These are phyloP conservation scores for Manduca sexta DNA, from an alignment of 1,140 invertebrate species.

Conservation along the genomic window DNA sequence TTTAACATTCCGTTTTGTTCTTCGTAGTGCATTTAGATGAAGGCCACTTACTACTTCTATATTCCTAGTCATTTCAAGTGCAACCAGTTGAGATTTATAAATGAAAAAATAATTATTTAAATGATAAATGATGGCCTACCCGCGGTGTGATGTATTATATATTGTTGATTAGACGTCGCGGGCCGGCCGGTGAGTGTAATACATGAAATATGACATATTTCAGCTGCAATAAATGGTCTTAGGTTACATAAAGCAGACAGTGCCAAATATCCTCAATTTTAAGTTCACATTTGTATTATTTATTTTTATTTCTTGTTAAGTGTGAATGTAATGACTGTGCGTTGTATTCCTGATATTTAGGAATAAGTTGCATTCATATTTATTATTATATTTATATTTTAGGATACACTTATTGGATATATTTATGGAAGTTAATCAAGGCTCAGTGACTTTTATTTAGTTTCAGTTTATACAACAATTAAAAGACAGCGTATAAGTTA, in stretches of 20 bases:
- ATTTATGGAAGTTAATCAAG: slow-evolving; percentile 58
- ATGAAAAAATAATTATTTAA: slow-evolving; percentile 53
- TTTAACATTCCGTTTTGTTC: slow-evolving; percentile 69
- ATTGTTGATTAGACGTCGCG: slow-evolving; percentile 38
- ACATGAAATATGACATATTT: slow-evolving; percentile 24
- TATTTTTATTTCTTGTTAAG: slow-evolving; percentile 51
- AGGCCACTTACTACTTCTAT: slow-evolving; percentile 64
- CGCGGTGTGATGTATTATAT: slow-evolving; percentile 57
- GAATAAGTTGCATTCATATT: slow-evolving; percentile 73
- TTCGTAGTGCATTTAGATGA: slow-evolving; percentile 52
- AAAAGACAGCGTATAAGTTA: slow-evolving; percentile 43
- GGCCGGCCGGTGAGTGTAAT: slow-evolving; percentile 14
- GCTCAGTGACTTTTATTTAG: slow-evolving; percentile 63
- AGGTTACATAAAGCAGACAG: slow-evolving; percentile 53
- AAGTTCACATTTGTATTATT: slow-evolving; percentile 61
- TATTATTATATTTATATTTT: slow-evolving; percentile 73
- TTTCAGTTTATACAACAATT: slow-evolving; percentile 37
- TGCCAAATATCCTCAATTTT: slow-evolving; percentile 69
- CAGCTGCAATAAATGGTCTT: slow-evolving; percentile 46
- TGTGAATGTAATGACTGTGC: slow-evolving; percentile 71
- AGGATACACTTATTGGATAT: slow-evolving; percentile 60
- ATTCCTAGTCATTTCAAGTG: slow-evolving; percentile 70
- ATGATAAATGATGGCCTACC: slow-evolving; percentile 23
- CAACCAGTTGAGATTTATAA: slow-evolving; percentile 66
- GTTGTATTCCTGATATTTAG: slow-evolving; percentile 74